Percentiles rank a stretch among this genome's conserved stretches.
phyloP scores from a whole-genome alignment of 1,140 invertebrate genomes.

The Battus philenor region DNA sequence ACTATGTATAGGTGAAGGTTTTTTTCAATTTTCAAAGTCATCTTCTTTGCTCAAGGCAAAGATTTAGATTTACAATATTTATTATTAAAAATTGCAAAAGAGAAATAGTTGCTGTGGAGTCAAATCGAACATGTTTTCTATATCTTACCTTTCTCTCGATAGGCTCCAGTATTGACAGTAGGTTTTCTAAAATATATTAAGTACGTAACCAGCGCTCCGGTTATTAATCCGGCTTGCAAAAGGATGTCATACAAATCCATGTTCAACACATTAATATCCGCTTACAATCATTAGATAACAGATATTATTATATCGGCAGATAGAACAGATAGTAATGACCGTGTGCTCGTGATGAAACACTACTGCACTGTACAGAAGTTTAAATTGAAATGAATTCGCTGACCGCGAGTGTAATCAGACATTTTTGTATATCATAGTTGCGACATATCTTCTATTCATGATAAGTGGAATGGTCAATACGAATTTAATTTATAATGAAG shows the following conservation, averaged over 20 bases:
- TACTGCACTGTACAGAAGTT: not conserved
- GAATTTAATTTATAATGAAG: no score
- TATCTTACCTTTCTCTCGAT: constrained; percentile 9
- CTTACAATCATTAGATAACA: not conserved
- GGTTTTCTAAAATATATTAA: constrained; percentile 15
- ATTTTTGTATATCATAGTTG: not conserved
- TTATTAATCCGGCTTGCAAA: constrained; percentile 12
- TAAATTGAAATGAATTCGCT: constrained; percentile 8
- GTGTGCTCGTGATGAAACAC: not conserved
- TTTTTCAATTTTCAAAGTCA: no score
- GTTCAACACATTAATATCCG: not conserved
- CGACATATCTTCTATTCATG: constrained; percentile 2
- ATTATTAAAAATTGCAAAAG: no score
- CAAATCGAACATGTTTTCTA: no score
- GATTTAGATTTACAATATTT: no score
- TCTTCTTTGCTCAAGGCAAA: no score
- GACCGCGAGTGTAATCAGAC: constrained; percentile 8
- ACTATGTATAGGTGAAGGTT: no score
- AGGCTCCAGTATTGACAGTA: constrained; percentile 2
- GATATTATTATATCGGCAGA: not conserved
- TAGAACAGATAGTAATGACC: not conserved
- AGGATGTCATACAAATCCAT: constrained; percentile 10
- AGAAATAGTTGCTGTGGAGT: no score
- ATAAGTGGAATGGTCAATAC: constrained; percentile 4
- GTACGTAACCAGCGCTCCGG: constrained; percentile 13